Base-by-base conservation (phyloP, 2,113 vertebrate genomes). In the Solea solea region DNA sequence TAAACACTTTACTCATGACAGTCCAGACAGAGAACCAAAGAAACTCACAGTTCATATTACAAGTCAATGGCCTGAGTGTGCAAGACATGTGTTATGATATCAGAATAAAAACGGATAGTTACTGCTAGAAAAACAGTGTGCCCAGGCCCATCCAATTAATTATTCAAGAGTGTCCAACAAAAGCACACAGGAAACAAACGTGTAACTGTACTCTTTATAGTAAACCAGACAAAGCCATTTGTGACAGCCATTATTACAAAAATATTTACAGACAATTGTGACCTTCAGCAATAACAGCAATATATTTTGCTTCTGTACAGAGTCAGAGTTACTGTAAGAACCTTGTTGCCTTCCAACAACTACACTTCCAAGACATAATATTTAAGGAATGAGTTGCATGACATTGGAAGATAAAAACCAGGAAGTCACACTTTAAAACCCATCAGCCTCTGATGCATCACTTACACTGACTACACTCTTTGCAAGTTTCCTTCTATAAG, bases 121-220 rank as follows among this genome's bases (percentile, higher is more conserved):
- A 51, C 15, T 40, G 0, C 8, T 7, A 0, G 1, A 42, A 41
- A 64, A 25, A 39, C 3, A n/a, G 16, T 57, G 28, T n/a, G 39
- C 69, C 62, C 28, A 42, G 34, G 53, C 54, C 62, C 16, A 66
- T 58, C 16, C 6, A 15, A 72, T 78, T 11, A 81, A 83, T 76
- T 71, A 69, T 72, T 66, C 7, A 65, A 34, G 34, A 67, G 15
- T 11, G 3, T 55, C 9, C 2, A 69, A 69, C 55, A 39, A 13
- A 55, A 63, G 15, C 41, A 64, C 57, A 61, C 9, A 41, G n/a
- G 15, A 40, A 59, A 65, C 7, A 7, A 9, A 67, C 34, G 0
- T 28, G 39, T 7, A 27, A n/a, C 41, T 56, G 48, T 42, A 8
- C 9, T 34, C 16, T 57, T 40, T 57, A 4, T 50, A 15, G 25